Conservation (phyloP, 2,113 vertebrate species). For the Protobothrops mucrosquamatus region DNA sequence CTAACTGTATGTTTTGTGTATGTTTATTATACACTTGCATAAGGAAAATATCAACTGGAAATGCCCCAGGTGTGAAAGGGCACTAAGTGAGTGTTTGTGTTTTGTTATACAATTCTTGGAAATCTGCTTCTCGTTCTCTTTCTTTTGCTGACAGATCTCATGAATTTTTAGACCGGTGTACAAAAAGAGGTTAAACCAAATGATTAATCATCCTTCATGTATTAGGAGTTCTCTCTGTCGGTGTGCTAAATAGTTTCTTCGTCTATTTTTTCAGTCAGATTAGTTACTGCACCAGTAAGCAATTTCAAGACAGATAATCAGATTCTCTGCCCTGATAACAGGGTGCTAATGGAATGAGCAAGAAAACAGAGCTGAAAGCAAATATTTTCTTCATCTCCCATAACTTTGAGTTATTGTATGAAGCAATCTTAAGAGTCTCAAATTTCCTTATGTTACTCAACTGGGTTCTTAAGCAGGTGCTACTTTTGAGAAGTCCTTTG, state of each 20-base stretch:
- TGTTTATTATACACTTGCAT: not conserved
- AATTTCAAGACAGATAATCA: constrained; percentile 46
- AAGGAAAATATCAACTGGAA: not conserved
- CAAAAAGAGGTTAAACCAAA: constrained; percentile 26
- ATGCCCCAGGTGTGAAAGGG: constrained; percentile 20
- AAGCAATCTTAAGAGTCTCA: constrained; percentile 58
- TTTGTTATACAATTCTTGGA: constrained; percentile 38
- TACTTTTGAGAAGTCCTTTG: constrained; percentile 40
- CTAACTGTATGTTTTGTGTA: not conserved
- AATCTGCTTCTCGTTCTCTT: constrained; percentile 33
- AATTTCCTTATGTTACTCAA: constrained; percentile 60
- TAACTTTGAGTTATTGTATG: constrained; percentile 64
- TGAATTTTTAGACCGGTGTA: constrained; percentile 39
- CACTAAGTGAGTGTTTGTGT: not conserved
- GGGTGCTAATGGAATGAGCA: constrained; percentile 58
- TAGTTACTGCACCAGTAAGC: constrained; percentile 31
- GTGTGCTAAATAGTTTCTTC: constrained; percentile 11
- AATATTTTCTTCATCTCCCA: constrained; percentile 55
- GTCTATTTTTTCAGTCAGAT: constrained; percentile 26
- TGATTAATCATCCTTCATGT: constrained; percentile 17
- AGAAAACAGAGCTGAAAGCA: constrained; percentile 49
- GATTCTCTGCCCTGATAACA: constrained; percentile 55
- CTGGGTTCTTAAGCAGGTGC: constrained; percentile 40
- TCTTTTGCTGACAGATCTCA: constrained; percentile 26
- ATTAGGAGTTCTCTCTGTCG: constrained; percentile 29